Evolutionary conservation across 1,140 invertebrate species (phyloP).

Genomic region (Forficula auricularia): DNA sequence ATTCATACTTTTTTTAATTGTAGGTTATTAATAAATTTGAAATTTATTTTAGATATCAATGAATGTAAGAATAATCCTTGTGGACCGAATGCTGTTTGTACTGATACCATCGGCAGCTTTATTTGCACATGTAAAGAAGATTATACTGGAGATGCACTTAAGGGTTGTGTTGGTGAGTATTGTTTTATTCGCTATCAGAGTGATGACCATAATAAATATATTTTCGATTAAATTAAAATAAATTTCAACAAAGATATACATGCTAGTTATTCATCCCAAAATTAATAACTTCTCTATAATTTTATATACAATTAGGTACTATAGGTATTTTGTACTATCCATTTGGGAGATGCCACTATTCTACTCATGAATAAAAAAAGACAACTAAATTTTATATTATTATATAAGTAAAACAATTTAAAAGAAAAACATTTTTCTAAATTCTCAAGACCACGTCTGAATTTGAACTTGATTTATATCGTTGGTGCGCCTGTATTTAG

Average conservation of each 20-base stretch:
- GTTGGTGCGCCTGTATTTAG: no score
- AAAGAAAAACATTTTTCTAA: no score
- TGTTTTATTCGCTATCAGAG: not conserved
- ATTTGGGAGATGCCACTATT: no score
- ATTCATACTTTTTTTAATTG: not conserved
- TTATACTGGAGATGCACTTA: conserved; percentile 67
- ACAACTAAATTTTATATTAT: no score
- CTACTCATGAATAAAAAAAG: no score
- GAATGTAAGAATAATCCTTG: conserved; percentile 74
- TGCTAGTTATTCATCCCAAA: not conserved
- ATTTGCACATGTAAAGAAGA: conserved; percentile 64
- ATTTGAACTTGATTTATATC: no score
- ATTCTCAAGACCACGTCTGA: no score
- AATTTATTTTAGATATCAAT: conserved; percentile 53
- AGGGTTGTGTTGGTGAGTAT: conserved; percentile 49
- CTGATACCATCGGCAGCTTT: conserved; percentile 71
- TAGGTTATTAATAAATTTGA: not conserved
- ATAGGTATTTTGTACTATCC: no score
- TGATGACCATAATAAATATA: not conserved
- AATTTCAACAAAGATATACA: not conserved
- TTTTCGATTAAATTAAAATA: not conserved
- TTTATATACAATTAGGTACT: no score
- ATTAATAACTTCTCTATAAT: no score
- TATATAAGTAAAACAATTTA: no score
- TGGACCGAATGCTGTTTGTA: conserved; percentile 67